Conservation (phyloP, 2,888 invertebrate genomes). For the Cheiracanthium punctorium region DNA sequence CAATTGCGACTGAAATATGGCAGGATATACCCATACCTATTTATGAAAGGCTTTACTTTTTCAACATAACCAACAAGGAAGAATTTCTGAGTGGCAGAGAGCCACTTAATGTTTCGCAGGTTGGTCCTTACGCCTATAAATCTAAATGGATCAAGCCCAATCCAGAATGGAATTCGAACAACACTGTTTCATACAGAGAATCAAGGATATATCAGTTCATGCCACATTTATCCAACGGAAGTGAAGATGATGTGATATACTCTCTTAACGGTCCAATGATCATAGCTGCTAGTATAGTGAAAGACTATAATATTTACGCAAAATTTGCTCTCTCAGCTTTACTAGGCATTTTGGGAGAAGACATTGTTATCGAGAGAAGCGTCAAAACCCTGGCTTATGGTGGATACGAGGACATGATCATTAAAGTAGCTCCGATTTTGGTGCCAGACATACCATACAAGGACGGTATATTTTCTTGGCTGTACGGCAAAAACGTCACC, state of each 20-base stretch:
- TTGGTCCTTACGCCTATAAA: conserved; percentile 68
- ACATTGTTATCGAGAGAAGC: conserved; percentile 32
- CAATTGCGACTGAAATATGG: conserved; percentile 57
- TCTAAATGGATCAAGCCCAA: conserved; percentile 72
- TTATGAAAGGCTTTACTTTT: conserved; percentile 64
- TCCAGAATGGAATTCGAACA: conserved; percentile 73
- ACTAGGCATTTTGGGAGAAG: conserved; percentile 29
- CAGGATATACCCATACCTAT: conserved; percentile 68
- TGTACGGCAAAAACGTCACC: conserved; percentile 67
- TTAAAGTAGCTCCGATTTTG: conserved; percentile 29
- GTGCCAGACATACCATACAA: conserved; percentile 41
- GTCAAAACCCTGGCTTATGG: conserved; percentile 61
- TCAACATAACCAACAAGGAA: conserved; percentile 68
- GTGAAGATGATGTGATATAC: conserved; percentile 72
- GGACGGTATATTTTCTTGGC: conserved; percentile 54
- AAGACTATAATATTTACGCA: neutral
- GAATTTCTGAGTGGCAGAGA: conserved; percentile 34
- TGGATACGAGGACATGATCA: conserved; percentile 60
- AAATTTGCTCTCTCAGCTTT: conserved; percentile 18
- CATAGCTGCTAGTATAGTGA: conserved; percentile 25
- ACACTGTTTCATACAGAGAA: conserved; percentile 73
- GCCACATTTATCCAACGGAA: conserved; percentile 72
- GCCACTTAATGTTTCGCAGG: conserved; percentile 60
- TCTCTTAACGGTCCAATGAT: conserved; percentile 73
- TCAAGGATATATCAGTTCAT: conserved; percentile 72